Conservation (phyloP, 2,888 invertebrate genomes). For the Zygaena filipendulae region DNA sequence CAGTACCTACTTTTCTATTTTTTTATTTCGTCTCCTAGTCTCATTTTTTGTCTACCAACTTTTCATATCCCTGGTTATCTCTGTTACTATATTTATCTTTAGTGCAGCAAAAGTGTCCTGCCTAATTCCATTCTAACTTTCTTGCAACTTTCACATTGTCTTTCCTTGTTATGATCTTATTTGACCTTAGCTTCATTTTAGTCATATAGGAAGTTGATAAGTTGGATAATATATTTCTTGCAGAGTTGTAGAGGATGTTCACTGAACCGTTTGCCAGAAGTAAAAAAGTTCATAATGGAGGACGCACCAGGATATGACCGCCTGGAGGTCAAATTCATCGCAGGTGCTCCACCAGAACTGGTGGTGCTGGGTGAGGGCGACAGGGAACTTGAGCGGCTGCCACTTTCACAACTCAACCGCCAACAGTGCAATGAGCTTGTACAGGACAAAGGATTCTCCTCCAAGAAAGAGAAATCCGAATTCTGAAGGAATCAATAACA, state of each 20-base stretch:
- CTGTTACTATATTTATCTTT: too few relatives aligned
- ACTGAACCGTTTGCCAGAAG: constrained; percentile 73
- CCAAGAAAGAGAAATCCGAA: constrained; percentile 38
- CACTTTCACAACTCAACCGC: constrained; percentile 65
- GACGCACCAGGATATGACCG: constrained; percentile 73
- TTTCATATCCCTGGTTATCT: too few relatives aligned
- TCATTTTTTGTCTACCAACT: too few relatives aligned
- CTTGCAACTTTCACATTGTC: not conserved
- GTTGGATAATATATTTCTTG: too few relatives aligned
- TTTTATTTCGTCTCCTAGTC: too few relatives aligned
- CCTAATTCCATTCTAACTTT: not conserved
- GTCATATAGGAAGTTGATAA: too few relatives aligned
- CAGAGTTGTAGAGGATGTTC: constrained; percentile 78
- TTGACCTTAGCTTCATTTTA: too few relatives aligned
- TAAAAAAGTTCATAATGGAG: constrained; percentile 73
- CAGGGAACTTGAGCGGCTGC: constrained; percentile 71
- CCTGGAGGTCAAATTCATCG: constrained; percentile 73
- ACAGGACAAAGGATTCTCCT: constrained; percentile 69
- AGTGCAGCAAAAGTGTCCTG: too few relatives aligned
- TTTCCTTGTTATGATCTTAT: too few relatives aligned
- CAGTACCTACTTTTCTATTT: too few relatives aligned
- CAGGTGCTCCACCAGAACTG: constrained; percentile 73
- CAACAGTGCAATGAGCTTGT: constrained; percentile 76
- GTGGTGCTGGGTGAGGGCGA: constrained; percentile 67
- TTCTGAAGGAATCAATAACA: too few relatives aligned